phyloP scores from a whole-genome alignment of 1,140 invertebrate species.

The Lordiphosa collinella region DNA sequence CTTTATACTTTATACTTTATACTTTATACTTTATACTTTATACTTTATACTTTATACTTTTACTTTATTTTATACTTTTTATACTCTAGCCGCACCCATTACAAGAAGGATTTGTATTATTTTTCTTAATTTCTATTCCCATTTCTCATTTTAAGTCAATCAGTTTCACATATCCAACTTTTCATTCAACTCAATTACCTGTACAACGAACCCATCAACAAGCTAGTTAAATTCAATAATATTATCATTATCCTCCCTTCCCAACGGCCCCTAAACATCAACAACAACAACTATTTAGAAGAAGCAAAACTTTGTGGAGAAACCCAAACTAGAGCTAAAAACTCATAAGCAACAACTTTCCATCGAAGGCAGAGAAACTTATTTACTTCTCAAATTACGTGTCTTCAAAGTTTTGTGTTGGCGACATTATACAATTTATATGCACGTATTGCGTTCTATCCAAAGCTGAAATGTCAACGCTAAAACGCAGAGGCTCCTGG shows the following conservation, averaged over 20 bases:
- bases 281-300: not conserved
- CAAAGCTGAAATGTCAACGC: conserved; percentile 40
- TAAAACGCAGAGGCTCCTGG: not conserved
- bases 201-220: not conserved
- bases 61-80: too few relatives aligned
- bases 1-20: too few relatives aligned
- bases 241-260: conserved; percentile 1
- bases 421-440: conserved; percentile 54
- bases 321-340: not conserved
- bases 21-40: too few relatives aligned
- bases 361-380: conserved; percentile 32
- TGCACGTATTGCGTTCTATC: conserved; percentile 41
- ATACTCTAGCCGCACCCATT: too few relatives aligned
- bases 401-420: conserved; percentile 33
- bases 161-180: not conserved
- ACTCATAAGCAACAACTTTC: conserved; percentile 24
- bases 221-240: conserved; percentile 7
- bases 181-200: not conserved
- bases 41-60: too few relatives aligned
- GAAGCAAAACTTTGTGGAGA: not conserved
- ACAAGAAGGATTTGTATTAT: too few relatives aligned
- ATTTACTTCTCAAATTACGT: conserved; percentile 55
- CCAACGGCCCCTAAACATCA: not conserved
- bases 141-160: not conserved
- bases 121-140: not conserved